Evolutionary conservation across 1,140 invertebrate species (phyloP), one percentile per base, ranked within the genome.

Genomic region (Portunus trituberculatus): DNA sequence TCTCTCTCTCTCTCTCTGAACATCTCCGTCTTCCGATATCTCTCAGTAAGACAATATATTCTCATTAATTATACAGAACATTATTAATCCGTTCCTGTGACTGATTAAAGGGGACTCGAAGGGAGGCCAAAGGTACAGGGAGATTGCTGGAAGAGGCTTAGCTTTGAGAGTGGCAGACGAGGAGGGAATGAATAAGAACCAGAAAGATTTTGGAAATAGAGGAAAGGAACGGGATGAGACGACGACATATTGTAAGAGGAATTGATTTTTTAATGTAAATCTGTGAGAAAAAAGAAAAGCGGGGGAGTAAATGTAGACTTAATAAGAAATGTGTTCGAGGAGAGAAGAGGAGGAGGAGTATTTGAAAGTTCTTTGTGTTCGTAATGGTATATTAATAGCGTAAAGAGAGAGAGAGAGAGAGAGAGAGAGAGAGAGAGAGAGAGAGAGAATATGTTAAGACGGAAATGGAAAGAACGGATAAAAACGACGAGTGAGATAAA

Each of bases 351-450:
- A 59, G 52, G 52, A 59, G 16, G 10, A 12, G 8, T 20, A 20
- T 14, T 20, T 59, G 52, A 10, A 59, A 20, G 16, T 59, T 59
- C 8, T 59, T 59, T 20, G 8, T 59, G 12, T 59, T 12, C 52
- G 52, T 59, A 59, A 59, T 14, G 52, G 16, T 59, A 59, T 59
- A 59, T 59, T 59, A 14, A 59, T 59, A 59, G 52, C 8, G 52
- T 2, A 59, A 10, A 59, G 52, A 59, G 52, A 59, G 52, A 59
- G 28, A 86, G 84, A 86, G 84, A 86, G 32, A 87, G 84, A 28
- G 84, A 87, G 84, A 87, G 84, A 87, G 84, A 87, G 84, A 87
- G 84, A 87, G 84, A 28, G 84, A 59, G 52, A 59, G 52, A 59
- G 52, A 59, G 52, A 59, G 39, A 39, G 39, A 39, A 16, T 14